Conservation (phyloP, 2,888 invertebrate species). For the Diadegma fenestrale region DNA sequence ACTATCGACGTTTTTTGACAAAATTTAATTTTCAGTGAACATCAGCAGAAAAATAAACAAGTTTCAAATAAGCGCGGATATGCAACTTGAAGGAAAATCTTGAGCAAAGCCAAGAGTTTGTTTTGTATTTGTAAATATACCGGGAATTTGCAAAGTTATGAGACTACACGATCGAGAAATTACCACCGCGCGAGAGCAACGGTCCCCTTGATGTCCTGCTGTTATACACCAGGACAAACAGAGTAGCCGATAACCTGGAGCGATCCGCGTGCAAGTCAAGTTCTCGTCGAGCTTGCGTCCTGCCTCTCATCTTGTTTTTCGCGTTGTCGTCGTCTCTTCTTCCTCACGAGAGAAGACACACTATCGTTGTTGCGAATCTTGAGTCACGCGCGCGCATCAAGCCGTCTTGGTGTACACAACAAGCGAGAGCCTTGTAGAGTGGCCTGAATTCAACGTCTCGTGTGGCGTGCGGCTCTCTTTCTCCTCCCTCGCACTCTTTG, state of each 20-base stretch:
- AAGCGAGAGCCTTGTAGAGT: constrained; percentile 31
- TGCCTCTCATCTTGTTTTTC: constrained; percentile 9
- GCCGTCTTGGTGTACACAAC: constrained; percentile 33
- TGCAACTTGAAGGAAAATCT: background rate
- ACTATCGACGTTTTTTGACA: too few relatives aligned
- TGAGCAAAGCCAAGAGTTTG: background rate
- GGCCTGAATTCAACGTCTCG: constrained; percentile 25
- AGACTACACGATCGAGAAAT: constrained; percentile 35
- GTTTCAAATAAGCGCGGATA: background rate
- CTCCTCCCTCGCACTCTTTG: constrained; percentile 3
- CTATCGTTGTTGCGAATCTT: constrained; percentile 68
- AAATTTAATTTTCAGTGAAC: too few relatives aligned
- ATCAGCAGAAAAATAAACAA: constrained; percentile 22
- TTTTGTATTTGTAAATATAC: constrained; percentile 23
- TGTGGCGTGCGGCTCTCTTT: constrained; percentile 29
- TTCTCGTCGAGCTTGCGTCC: constrained; percentile 24
- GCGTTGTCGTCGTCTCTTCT: constrained; percentile 26
- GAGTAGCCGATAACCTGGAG: constrained; percentile 20
- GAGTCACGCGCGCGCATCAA: constrained; percentile 71
- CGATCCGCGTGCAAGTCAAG: constrained; percentile 14
- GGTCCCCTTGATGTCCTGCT: constrained; percentile 24
- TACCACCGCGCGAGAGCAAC: constrained; percentile 4
- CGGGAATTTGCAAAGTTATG: constrained; percentile 40
- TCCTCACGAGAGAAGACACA: constrained; percentile 48
- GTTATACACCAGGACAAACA: constrained; percentile 33